phyloP scores from a whole-genome alignment of 2,888 invertebrate species.

The Calliphora vomitoria region DNA sequence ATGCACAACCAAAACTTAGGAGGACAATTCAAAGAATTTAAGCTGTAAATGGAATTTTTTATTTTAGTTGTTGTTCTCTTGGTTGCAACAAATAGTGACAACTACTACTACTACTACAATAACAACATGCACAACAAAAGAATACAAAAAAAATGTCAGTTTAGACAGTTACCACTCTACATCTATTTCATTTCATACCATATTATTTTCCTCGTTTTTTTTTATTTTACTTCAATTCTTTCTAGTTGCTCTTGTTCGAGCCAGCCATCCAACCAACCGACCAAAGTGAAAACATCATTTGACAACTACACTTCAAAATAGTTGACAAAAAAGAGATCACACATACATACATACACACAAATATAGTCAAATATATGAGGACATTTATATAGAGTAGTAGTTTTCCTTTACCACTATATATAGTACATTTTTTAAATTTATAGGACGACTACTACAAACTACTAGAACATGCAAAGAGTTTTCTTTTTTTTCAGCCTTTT shows the following conservation, averaged over 20 bases:
- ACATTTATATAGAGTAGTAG: constrained; percentile 5
- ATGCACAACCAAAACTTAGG: constrained; percentile 40
- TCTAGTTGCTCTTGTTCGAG: constrained; percentile 32
- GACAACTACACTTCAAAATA: constrained; percentile 67
- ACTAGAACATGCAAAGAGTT: not conserved
- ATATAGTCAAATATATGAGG: not conserved
- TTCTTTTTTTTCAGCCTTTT: not conserved
- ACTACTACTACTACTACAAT: constrained; percentile 25
- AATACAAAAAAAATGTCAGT: constrained; percentile 47
- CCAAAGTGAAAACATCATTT: constrained; percentile 59
- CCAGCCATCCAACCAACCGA: constrained; percentile 9
- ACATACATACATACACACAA: not conserved
- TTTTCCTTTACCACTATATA: not conserved
- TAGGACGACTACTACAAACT: constrained; percentile 3
- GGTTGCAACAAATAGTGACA: constrained; percentile 50
- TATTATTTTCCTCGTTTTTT: constrained; percentile 17
- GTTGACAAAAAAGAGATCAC: constrained; percentile 33
- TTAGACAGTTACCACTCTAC: constrained; percentile 61
- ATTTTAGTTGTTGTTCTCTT: constrained; percentile 10
- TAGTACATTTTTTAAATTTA: constrained; percentile 13
- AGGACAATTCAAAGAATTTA: constrained; percentile 63
- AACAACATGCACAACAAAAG: constrained; percentile 22
- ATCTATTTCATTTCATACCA: constrained; percentile 45
- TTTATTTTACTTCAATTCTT: constrained; percentile 21
- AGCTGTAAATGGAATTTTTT: constrained; percentile 66